Conservation (phyloP, 2,888 invertebrate species). For the Hyppa rectilinea region DNA sequence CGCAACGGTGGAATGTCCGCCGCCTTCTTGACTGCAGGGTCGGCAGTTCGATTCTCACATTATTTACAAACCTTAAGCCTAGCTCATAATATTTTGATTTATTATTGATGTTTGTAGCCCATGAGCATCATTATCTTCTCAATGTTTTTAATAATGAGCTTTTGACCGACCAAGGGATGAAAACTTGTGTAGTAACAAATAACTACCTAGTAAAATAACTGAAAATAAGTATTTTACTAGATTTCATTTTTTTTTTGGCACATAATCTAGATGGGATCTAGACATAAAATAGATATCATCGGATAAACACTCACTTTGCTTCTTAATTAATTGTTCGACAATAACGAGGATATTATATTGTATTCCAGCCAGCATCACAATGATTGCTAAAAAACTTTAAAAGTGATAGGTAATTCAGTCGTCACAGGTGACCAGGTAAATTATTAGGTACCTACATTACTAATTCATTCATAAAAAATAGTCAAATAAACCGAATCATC, state of each 20-base stretch:
- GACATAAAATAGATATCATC: not conserved
- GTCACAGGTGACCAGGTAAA: slow-evolving; percentile 23
- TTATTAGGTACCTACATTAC: not conserved
- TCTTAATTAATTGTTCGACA: not conserved
- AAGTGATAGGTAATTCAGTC: not conserved
- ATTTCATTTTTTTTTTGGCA: not conserved
- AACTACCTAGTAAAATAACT: not conserved
- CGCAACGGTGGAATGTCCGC: slow-evolving; percentile 2
- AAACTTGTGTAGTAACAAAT: not conserved
- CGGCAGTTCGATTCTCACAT: slow-evolving; percentile 32
- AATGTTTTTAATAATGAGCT: not conserved
- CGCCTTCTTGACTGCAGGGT: not conserved
- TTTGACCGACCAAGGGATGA: not conserved
- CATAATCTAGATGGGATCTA: too few species aligned
- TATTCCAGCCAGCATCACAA: not conserved
- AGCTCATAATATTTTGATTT: too few species aligned
- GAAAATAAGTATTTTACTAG: not conserved
- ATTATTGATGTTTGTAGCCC: slow-evolving; percentile 2
- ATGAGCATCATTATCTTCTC: not conserved
- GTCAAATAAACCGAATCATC: slow-evolving; percentile 38
- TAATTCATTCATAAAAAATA: slow-evolving; percentile 42
- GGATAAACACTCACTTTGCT: not conserved
- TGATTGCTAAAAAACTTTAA: too few species aligned
- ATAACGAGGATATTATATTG: not conserved
- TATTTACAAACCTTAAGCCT: not conserved